Evolutionary conservation across 2,888 invertebrate species (phyloP), one percentile per base, ranked within the genome.

Genomic region (Drosophila macrothrix): DNA sequence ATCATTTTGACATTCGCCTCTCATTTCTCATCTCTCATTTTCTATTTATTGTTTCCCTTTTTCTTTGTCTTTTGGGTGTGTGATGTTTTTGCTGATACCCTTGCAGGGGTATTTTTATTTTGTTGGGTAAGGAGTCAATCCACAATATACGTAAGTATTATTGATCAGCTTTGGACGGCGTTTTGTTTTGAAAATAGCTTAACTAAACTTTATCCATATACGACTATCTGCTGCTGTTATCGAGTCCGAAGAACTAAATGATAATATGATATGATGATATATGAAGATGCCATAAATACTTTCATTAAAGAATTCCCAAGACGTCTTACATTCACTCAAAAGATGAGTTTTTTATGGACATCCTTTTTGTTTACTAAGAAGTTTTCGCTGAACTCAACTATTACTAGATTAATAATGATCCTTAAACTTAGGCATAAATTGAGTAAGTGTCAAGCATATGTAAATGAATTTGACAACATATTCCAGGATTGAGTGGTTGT

Each of bases 1-100:
- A 91, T 91, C 92, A 86, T 89, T 89, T 84, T 89, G 90, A 90
- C 85, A 91, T 87, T 70, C 62, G 62, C 58, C 67, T 55, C 65
- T 76, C 74, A 59, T 68, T 56, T 69, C 50, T 41, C 56, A 56
- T 58, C 67, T 53, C 60, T 69, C 76, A 55, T 68, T 68, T 69
- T 60, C 41, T 52, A 53, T 69, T 58, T 69, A 52, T 52, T 19
- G 25, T 61, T 41, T 41, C 28, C 35, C 50, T 25, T 61, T 58
- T 73, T 65, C 68, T 58, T 60, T 65, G 43, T 56, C 31, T 50
- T 39, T 54, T 55, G 55, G 7, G 19, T 29, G 22, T 35, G 19
- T 46, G 19, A 41, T 58, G 39, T 35, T 22, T 55, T 22, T 43
- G 22, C 16, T 19, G 31, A 31, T 58, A 31, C 41, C 22, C 56